phyloP scores from a whole-genome alignment of 92 coral and sea anemone genomes.

The Hydrozoanthus gracilis region DNA sequence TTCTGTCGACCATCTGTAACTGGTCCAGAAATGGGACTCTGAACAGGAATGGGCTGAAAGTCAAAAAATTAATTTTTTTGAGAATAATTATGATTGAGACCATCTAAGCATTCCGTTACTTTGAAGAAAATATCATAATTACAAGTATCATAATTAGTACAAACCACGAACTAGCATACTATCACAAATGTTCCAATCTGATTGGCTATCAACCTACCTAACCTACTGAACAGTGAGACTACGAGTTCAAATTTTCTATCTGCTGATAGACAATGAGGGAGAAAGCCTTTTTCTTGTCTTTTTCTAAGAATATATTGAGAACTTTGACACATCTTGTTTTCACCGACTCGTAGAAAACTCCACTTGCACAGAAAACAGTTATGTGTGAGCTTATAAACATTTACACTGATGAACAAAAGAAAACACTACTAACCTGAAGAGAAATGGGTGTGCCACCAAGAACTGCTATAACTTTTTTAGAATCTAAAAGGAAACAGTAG shows the following conservation, averaged over 20 bases:
- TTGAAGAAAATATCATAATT: background rate
- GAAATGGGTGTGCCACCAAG: background rate
- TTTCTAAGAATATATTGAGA: too few relatives aligned
- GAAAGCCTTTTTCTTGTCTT: too few relatives aligned
- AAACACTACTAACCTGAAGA: background rate
- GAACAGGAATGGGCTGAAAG: slow-evolving; percentile 6
- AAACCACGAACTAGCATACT: too few relatives aligned
- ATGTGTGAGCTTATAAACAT: background rate
- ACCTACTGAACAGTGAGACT: too few relatives aligned
- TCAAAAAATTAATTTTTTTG: background rate
- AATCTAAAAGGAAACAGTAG: background rate
- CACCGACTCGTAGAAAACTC: background rate
- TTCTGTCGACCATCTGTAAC: background rate
- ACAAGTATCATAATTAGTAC: too few relatives aligned
- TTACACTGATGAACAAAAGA: background rate
- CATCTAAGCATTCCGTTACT: background rate
- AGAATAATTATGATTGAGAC: background rate
- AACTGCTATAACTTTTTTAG: background rate
- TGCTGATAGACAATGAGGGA: too few relatives aligned
- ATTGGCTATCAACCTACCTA: too few relatives aligned
- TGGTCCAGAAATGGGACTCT: slow-evolving; percentile 23
- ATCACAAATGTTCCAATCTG: too few relatives aligned
- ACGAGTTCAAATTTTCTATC: too few relatives aligned
- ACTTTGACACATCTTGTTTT: background rate
- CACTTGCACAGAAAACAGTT: background rate